Conservation (phyloP, 1,140 invertebrate species). For the Branchinecta lynchi region DNA sequence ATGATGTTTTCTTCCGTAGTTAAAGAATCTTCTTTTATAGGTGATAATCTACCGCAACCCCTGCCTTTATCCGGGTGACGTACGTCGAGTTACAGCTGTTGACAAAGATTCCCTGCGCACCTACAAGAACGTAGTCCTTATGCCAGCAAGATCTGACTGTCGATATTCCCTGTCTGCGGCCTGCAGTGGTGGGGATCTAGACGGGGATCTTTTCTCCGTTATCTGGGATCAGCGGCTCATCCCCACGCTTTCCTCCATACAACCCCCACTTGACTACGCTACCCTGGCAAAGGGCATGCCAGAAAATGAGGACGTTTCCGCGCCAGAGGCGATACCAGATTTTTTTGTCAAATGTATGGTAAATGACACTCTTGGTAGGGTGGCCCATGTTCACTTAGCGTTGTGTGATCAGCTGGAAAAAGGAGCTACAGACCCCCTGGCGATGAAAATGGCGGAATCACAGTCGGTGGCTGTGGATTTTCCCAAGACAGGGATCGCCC, state of each 20-base stretch:
- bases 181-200: conserved; percentile 11
- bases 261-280: not conserved
- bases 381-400: conserved; percentile 7
- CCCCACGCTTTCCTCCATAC: not conserved
- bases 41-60: conserved; percentile 13
- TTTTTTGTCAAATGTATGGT: conserved; percentile 12
- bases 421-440: not conserved
- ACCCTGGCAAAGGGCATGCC: not conserved
- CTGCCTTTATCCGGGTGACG: conserved; percentile 12
- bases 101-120: not conserved
- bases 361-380: conserved; percentile 12
- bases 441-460: conserved; percentile 12
- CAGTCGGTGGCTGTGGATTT: conserved; percentile 14
- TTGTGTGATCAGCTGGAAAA: conserved; percentile 3
- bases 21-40: not conserved
- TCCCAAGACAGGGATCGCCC: conserved; percentile 15
- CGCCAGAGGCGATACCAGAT: not conserved
- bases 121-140: conserved; percentile 11
- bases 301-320: not conserved
- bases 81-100: conserved; percentile 7
- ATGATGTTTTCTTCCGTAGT: too few relatives aligned
- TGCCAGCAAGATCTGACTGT: conserved; percentile 6
- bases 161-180: not conserved
- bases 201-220: conserved; percentile 10
- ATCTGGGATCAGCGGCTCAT: conserved; percentile 11